Conservation (phyloP, 2,888 invertebrate species). For the Electrophaes corylata region DNA sequence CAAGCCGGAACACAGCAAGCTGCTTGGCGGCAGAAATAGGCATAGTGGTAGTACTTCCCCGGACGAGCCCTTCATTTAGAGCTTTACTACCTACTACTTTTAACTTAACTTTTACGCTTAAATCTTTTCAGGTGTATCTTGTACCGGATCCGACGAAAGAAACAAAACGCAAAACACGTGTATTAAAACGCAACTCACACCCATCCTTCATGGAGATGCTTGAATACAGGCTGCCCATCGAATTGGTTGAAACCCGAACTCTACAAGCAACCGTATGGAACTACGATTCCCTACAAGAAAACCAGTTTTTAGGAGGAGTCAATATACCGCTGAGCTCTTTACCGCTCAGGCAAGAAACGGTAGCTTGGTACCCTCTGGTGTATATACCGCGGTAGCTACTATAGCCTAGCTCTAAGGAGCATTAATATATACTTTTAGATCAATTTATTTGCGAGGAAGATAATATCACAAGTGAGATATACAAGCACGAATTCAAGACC, state of each 20-base stretch:
- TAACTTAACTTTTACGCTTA: too few relatives aligned
- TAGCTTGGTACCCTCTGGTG: conserved; percentile 93
- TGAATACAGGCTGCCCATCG: conserved; percentile 93
- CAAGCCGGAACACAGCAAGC: too few relatives aligned
- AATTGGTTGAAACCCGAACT: conserved; percentile 88
- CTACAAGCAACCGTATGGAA: conserved; percentile 98
- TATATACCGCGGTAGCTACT: conserved; percentile 78
- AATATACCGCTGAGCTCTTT: conserved; percentile 90
- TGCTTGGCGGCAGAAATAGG: too few relatives aligned
- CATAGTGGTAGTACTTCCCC: too few relatives aligned
- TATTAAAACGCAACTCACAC: conserved; percentile 95
- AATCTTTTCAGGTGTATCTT: conserved; percentile 86
- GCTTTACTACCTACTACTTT: too few relatives aligned
- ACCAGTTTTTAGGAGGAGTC: conserved; percentile 97
- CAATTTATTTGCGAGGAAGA: conserved; percentile 32
- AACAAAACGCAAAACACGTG: conserved; percentile 98
- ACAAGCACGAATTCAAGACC: background rate
- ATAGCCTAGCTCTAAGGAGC: conserved; percentile 65
- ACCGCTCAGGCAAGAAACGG: conserved; percentile 90
- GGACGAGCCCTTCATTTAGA: too few relatives aligned
- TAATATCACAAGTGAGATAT: conserved; percentile 15
- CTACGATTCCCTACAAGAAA: conserved; percentile 96
- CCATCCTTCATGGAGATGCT: conserved; percentile 99
- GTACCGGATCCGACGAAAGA: conserved; percentile 95
- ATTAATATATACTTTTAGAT: conserved; percentile 44